Evolutionary conservation across 2,113 vertebrate genomes (phyloP).

Genomic region (Proteles cristata): DNA sequence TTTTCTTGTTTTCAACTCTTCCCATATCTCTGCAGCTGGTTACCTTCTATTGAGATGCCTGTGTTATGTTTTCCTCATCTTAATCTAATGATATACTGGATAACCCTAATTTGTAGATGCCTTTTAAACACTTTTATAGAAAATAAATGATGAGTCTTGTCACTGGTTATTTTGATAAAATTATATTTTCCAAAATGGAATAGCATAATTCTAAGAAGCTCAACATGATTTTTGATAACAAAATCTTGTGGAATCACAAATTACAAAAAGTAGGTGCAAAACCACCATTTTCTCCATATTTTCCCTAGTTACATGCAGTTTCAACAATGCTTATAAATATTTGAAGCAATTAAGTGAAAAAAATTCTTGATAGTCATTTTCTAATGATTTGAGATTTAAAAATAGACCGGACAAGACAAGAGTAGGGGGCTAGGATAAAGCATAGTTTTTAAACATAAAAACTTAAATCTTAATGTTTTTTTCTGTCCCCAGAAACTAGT

Average conservation of each 20-base stretch:
- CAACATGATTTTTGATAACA: slow-evolving; percentile 11
- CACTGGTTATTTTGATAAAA: neutral
- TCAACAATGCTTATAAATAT: neutral
- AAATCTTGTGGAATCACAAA: neutral
- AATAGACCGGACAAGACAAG: neutral
- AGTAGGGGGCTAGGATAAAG: neutral
- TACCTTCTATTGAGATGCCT: neutral
- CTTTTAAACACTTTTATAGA: neutral
- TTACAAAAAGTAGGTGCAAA: neutral
- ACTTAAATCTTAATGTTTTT: neutral
- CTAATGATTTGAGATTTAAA: slow-evolving; percentile 26
- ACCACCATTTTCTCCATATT: neutral
- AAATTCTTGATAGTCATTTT: neutral
- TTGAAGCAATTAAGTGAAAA: neutral
- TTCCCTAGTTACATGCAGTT: neutral
- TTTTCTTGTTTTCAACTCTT: neutral
- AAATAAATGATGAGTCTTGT: neutral
- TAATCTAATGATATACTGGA: neutral
- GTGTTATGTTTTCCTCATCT: neutral
- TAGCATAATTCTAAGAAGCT: slow-evolving; percentile 33
- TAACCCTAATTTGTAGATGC: neutral
- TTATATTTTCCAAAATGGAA: slow-evolving; percentile 10
- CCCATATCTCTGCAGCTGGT: neutral
- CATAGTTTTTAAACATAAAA: neutral
- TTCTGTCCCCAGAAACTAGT: neutral